These are phyloP conservation scores for Pammene aurita DNA, from an alignment of 2,888 invertebrate genomes.

Conservation along the genomic window DNA sequence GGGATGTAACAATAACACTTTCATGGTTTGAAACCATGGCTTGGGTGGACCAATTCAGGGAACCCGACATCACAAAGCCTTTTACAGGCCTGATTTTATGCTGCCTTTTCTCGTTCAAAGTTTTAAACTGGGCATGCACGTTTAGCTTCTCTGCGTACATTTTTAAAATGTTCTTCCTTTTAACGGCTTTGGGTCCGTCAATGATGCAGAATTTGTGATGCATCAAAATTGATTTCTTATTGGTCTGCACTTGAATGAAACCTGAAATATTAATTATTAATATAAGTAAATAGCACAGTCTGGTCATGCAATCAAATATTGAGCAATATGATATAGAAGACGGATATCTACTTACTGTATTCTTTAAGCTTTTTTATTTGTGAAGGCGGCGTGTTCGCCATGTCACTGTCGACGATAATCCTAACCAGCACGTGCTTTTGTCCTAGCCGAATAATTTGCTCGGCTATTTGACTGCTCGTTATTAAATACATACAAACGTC, in stretches of 20 bases:
- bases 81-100: conserved; percentile 59
- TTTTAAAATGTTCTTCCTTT: conserved; percentile 67
- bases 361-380: conserved; percentile 75
- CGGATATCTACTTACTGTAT: conserved; percentile 67
- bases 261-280: conserved; percentile 56
- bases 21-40: conserved; percentile 89
- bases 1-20: conserved; percentile 86
- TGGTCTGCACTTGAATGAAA: conserved; percentile 78
- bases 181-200: conserved; percentile 81
- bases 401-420: conserved; percentile 78
- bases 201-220: conserved; percentile 92
- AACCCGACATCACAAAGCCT: conserved; percentile 86
- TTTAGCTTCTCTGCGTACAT: conserved; percentile 73
- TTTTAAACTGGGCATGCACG: conserved; percentile 63
- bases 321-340: not conserved
- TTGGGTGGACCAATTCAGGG: conserved; percentile 90
- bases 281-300: not conserved
- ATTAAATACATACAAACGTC: conserved; percentile 81
- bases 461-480: conserved; percentile 75
- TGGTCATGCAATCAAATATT: no score
- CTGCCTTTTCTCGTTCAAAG: conserved; percentile 51
- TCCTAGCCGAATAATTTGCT: conserved; percentile 76
- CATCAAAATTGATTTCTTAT: conserved; percentile 85
- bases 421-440: conserved; percentile 76
- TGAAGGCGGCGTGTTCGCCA: conserved; percentile 76